Conservation (phyloP, 2,888 invertebrate genomes). For the Agrotis puta region DNA sequence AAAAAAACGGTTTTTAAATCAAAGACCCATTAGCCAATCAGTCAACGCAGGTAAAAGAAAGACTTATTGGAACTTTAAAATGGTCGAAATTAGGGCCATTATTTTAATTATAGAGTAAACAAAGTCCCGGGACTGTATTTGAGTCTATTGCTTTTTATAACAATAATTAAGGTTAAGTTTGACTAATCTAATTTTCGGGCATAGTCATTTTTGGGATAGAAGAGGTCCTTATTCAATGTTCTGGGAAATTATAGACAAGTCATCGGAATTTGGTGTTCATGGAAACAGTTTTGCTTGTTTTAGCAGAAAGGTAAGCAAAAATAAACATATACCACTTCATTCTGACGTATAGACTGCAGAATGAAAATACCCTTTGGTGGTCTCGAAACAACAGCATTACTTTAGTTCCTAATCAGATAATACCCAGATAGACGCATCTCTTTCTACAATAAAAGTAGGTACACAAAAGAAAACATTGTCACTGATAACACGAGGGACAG, state of each 20-base stretch:
- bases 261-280: slow-evolving; percentile 1
- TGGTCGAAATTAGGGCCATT: slow-evolving; percentile 85
- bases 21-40: slow-evolving; percentile 83
- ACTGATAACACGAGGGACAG: slow-evolving; percentile 55
- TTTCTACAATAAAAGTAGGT: background rate
- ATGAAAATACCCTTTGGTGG: background rate
- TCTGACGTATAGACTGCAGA: background rate
- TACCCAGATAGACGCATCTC: background rate
- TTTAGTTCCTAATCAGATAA: background rate
- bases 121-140: slow-evolving; percentile 75
- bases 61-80: slow-evolving; percentile 83
- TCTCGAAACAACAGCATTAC: background rate
- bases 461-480: slow-evolving; percentile 29
- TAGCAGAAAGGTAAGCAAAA: background rate
- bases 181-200: slow-evolving; percentile 50
- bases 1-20: slow-evolving; percentile 65
- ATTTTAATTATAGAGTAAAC: slow-evolving; percentile 88
- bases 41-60: slow-evolving; percentile 81
- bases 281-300: slow-evolving; percentile 9
- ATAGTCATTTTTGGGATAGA: slow-evolving; percentile 25
- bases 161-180: slow-evolving; percentile 44
- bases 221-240: slow-evolving; percentile 17
- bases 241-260: slow-evolving; percentile 23
- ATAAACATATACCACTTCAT: background rate
- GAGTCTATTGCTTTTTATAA: slow-evolving; percentile 63